Percentiles rank a stretch among this genome's conserved stretches.
phyloP scores from a whole-genome alignment of 2,888 invertebrate species.

The Hirtodrosophila confusa region DNA sequence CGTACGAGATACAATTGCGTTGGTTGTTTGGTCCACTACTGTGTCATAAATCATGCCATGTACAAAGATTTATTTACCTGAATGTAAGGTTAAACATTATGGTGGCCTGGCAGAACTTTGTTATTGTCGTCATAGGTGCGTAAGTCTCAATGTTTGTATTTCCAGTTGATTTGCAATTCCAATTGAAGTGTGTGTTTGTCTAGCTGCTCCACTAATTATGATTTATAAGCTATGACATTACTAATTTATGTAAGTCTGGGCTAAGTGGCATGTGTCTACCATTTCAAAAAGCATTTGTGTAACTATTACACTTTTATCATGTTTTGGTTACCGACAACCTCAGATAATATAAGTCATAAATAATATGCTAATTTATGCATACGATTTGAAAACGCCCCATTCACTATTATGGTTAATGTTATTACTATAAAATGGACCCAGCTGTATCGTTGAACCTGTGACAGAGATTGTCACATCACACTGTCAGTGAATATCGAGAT shows the following conservation, averaged over 20 bases:
- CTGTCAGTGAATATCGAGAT: too few relatives aligned
- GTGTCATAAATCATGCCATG: constrained; percentile 64
- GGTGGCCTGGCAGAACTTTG: constrained; percentile 29
- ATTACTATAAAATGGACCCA: background rate
- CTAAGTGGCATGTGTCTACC: constrained; percentile 24
- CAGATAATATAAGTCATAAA: constrained; percentile 25
- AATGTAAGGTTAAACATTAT: constrained; percentile 58
- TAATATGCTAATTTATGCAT: constrained; percentile 30
- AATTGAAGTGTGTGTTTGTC: constrained; percentile 35
- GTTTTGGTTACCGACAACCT: constrained; percentile 24
- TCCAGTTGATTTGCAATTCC: constrained; percentile 49
- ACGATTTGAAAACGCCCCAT: constrained; percentile 2
- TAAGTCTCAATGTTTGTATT: constrained; percentile 36
- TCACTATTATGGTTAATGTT: constrained; percentile 16
- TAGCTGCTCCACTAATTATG: constrained; percentile 49
- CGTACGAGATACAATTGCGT: constrained; percentile 42
- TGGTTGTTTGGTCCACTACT: constrained; percentile 42
- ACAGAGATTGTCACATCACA: too few relatives aligned
- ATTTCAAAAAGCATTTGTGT: constrained; percentile 45
- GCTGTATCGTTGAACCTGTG: too few relatives aligned
- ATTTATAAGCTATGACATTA: constrained; percentile 52
- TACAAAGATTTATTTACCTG: constrained; percentile 45
- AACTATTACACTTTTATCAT: constrained; percentile 48
- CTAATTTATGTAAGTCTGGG: constrained; percentile 44
- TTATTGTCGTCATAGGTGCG: constrained; percentile 53